Percentiles rank a stretch among this genome's conserved stretches.
Conservation (phyloP, 1,140 invertebrate genomes). For the Drosophila lacteicornis region DNA sequence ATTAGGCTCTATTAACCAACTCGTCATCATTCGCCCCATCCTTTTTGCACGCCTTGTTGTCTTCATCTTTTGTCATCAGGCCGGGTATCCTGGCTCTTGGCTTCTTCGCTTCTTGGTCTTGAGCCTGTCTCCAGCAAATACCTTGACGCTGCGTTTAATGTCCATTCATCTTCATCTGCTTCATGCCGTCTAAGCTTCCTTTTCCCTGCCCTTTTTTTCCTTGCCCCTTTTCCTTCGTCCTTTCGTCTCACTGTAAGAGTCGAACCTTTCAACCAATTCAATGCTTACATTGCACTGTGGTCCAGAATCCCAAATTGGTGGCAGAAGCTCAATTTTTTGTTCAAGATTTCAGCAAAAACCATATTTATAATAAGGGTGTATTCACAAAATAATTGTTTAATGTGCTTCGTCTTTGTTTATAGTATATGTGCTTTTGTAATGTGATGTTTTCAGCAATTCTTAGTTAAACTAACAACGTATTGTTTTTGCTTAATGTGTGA, state of each 20-base stretch:
- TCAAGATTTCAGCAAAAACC: too few relatives aligned
- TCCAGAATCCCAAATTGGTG: too few relatives aligned
- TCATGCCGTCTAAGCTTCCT: slow-evolving; percentile 64
- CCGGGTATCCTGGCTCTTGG: neutral
- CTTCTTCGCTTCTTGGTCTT: slow-evolving; percentile 34
- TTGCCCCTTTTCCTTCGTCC: slow-evolving; percentile 3
- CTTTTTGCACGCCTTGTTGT: slow-evolving; percentile 22
- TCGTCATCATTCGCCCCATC: slow-evolving; percentile 13
- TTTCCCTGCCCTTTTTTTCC: slow-evolving; percentile 18
- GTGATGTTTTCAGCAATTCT: too few relatives aligned
- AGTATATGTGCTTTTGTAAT: too few relatives aligned
- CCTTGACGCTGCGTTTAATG: slow-evolving; percentile 66
- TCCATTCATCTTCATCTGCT: slow-evolving; percentile 74
- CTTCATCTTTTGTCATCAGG: slow-evolving; percentile 44
- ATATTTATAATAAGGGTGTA: too few relatives aligned
- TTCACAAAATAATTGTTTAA: too few relatives aligned
- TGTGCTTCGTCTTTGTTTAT: too few relatives aligned
- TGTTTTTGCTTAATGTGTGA: too few relatives aligned
- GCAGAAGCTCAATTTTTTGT: too few relatives aligned
- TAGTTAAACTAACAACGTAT: too few relatives aligned
- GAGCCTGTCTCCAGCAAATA: slow-evolving; percentile 64
- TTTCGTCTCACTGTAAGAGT: slow-evolving; percentile 24
- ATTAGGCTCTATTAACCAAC: slow-evolving; percentile 19
- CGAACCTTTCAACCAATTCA: slow-evolving; percentile 72
- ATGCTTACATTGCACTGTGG: slow-evolving; percentile 70